phyloP scores from a whole-genome alignment of 1,140 invertebrate species.

The Pristionchus pacificus region DNA sequence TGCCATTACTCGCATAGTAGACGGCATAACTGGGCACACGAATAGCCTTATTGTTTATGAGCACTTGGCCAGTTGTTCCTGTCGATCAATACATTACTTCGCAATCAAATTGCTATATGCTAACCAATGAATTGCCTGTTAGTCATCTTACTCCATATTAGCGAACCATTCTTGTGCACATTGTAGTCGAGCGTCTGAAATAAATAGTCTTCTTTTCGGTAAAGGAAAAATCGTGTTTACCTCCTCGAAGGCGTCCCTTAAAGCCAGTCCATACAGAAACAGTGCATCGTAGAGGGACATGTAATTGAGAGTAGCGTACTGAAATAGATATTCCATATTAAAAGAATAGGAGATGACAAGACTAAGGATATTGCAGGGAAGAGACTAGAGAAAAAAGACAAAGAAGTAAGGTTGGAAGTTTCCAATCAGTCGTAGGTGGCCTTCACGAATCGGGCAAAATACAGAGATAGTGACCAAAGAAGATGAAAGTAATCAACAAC shows the following conservation, averaged over 20 bases:
- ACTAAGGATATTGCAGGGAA: too few species aligned
- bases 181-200: constrained; percentile 35
- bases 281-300: constrained; percentile 56
- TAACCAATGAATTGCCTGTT: constrained; percentile 54
- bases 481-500: too few species aligned
- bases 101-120: neutral
- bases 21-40: constrained; percentile 56
- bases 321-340: constrained; percentile 15
- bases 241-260: constrained; percentile 55
- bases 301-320: constrained; percentile 55
- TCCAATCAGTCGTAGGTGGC: too few species aligned
- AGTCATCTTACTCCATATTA: constrained; percentile 57
- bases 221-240: too few species aligned
- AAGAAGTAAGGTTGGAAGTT: too few species aligned
- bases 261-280: constrained; percentile 53
- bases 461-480: too few species aligned
- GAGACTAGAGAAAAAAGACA: too few species aligned
- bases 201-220: too few species aligned
- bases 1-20: constrained; percentile 51
- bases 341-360: too few species aligned
- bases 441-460: too few species aligned
- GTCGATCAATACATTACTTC: constrained; percentile 2
- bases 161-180: constrained; percentile 46
- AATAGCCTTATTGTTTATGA: constrained; percentile 57
- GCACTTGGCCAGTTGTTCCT: constrained; percentile 52